phyloP scores from a whole-genome alignment of 2,797 vertebrate species.

The Podargus strigoides region DNA sequence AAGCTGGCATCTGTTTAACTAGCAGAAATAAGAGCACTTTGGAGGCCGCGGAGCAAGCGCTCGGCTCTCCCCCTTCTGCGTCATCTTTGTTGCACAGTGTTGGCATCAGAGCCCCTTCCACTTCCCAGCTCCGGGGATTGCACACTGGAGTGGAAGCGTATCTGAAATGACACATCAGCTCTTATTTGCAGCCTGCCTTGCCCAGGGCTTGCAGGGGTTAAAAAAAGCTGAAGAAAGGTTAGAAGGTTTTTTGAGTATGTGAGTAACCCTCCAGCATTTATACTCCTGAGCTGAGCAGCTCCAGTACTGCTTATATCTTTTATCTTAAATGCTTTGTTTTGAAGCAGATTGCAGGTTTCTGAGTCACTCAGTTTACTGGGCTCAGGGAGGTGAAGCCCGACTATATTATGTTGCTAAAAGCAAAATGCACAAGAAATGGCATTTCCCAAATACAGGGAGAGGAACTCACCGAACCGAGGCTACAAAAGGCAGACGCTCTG shows the following conservation, averaged over 20 bases:
- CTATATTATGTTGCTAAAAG: not conserved
- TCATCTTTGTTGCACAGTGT: accelerated
- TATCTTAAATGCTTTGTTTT: slow-evolving; percentile 23
- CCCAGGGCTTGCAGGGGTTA: slow-evolving; percentile 4
- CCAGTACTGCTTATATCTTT: not conserved
- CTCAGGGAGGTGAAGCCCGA: not conserved
- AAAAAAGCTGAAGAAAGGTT: not conserved
- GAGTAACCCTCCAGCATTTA: not conserved
- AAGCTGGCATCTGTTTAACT: slow-evolving; percentile 13
- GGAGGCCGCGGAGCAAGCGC: accelerated
- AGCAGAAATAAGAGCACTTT: slow-evolving; percentile 21
- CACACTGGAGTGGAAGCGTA: not conserved
- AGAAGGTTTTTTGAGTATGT: not conserved
- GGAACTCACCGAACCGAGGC: not conserved
- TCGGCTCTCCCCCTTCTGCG: accelerated
- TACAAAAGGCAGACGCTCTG: not conserved
- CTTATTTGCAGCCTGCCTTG: not conserved
- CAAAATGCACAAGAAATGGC: not conserved
- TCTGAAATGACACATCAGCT: not conserved
- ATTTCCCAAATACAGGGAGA: not conserved
- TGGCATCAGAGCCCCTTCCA: not conserved
- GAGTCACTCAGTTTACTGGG: not conserved
- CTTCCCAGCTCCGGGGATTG: not conserved
- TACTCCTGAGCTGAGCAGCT: not conserved
- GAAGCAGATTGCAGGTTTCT: slow-evolving; percentile 35